phyloP scores from a whole-genome alignment of 2,113 vertebrate species.

The Chauna torquata region DNA sequence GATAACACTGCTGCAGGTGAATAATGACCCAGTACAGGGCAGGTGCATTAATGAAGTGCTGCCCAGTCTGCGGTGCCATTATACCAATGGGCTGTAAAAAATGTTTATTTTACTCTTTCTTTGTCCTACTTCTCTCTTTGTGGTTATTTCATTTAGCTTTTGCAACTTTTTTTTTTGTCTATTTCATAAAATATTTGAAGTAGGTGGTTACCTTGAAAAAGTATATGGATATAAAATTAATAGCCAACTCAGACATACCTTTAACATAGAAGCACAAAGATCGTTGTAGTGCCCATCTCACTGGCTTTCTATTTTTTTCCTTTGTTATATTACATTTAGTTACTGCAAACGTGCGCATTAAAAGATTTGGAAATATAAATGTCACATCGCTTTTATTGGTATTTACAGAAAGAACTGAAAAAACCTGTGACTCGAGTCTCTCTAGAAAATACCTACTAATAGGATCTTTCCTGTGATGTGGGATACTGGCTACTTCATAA shows the following conservation, averaged over 20 bases:
- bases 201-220: background rate
- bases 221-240: background rate
- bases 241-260: background rate
- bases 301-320: background rate
- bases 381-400: background rate
- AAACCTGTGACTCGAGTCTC: background rate
- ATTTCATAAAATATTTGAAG: background rate
- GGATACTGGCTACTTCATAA: background rate
- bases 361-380: background rate
- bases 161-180: background rate
- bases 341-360: background rate
- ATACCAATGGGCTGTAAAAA: background rate
- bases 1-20: no score
- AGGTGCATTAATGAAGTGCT: background rate
- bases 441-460: background rate
- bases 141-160: background rate
- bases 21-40: background rate
- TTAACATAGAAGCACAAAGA: background rate
- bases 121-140: background rate
- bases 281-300: background rate
- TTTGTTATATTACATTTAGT: background rate
- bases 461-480: background rate
- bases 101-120: background rate
- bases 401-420: background rate
- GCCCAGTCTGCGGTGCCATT: background rate